Evolutionary conservation across 92 coral and sea anemone genomes (phyloP).

Genomic region (Paramuricea clavata): DNA sequence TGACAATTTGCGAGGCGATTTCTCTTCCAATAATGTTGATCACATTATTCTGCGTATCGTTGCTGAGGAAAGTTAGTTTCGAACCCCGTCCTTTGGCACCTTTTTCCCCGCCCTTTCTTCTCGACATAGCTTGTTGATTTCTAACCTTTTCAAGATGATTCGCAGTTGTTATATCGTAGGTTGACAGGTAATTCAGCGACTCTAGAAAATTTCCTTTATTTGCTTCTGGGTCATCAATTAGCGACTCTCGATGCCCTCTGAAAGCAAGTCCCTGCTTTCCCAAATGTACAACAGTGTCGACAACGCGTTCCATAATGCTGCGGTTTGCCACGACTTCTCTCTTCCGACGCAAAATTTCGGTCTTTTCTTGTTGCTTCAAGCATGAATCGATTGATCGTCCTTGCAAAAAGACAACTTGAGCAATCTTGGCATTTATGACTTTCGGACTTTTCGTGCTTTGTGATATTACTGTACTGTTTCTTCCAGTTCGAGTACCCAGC

Average conservation of each 20-base stretch:
- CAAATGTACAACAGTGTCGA: conserved; percentile 24
- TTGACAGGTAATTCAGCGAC: conserved; percentile 32
- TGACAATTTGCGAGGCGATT: conserved; percentile 33
- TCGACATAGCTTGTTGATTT: conserved; percentile 6
- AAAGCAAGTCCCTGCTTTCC: conserved; percentile 30
- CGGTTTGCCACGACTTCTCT: conserved; percentile 1
- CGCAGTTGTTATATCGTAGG: conserved; percentile 26
- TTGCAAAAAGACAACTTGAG: conserved; percentile 20
- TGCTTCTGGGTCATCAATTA: conserved; percentile 24
- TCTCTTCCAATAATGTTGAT: conserved; percentile 36
- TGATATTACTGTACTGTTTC: background rate
- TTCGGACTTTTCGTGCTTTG: background rate
- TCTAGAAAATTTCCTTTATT: conserved; percentile 30
- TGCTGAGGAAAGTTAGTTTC: conserved; percentile 35
- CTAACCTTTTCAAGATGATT: conserved; percentile 11
- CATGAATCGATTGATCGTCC: conserved; percentile 13
- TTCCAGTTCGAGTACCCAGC: too few species aligned
- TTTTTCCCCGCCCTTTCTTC: background rate
- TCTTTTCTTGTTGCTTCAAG: conserved; percentile 1
- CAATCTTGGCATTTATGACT: conserved; percentile 5
- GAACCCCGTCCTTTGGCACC: conserved; percentile 16
- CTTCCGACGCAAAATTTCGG: background rate
- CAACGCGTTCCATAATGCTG: conserved; percentile 3
- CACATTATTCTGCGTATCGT: conserved; percentile 23
- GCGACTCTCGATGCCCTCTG: conserved; percentile 33